Base-by-base conservation (phyloP, 2,113 vertebrate species). In the Turnix velox region DNA sequence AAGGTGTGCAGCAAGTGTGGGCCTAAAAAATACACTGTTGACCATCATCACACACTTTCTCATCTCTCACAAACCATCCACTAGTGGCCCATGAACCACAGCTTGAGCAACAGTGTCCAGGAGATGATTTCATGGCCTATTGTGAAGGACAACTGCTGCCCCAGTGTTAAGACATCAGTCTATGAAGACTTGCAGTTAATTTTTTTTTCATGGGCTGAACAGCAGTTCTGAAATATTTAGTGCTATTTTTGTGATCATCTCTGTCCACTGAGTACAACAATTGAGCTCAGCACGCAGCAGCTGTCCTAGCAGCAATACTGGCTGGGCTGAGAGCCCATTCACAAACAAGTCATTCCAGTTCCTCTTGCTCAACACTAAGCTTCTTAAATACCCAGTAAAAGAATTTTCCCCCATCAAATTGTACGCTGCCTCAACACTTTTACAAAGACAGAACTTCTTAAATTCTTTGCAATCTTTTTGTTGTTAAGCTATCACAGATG, bases 311-410 rank as follows among this genome's bases (percentile, higher is more conserved):
- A 82, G 73, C 72, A 66, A 16, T 12, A 18, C 59, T 52, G 49
- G 69, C 27, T 58, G 52, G 68, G 87, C 88, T 84, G 72, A 87
- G 52, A 28, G 82, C 62, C 37, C 25, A 6, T 7, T 37, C 69
- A 78, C 71, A 49, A 92, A 91, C 93, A n/a, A 92, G 95, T 85
- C 24, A 3, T 95, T 91, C 95, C 90, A 69, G 95, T 94, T 96
- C 54, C 71, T 92, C 94, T 69, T 10, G 84, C 76, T 95, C 66
- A 76, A 33, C 62, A 19, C 17, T 65, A 54, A 40, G 15, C 58
- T 67, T 95, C 78, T 80, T 20, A 76, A 84, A 52, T 51, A 57
- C 39, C 20, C 57, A 59, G 57, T 7, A 74, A 18, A 75, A 67
- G 16, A 93, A 49, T 82, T 84, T 59, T 45, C 58, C 58, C 57